Conservation (phyloP, 1,140 invertebrate species). For the Holotrichia oblita region DNA sequence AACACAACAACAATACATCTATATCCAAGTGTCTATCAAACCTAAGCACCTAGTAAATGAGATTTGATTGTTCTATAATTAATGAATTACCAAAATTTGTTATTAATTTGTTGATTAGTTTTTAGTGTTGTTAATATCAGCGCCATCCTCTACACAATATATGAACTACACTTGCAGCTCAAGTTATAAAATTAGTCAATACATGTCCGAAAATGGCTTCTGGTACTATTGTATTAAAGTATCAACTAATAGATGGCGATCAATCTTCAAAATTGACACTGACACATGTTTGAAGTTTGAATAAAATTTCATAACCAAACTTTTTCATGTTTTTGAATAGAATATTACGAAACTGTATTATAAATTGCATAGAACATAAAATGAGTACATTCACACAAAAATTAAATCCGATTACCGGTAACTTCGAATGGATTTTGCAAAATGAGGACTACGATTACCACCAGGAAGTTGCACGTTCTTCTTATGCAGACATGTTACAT, state of each 20-base stretch:
- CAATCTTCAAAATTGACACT: background rate
- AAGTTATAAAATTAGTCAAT: no score
- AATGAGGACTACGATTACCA: slow-evolving; percentile 90
- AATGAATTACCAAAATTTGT: no score
- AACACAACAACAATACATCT: no score
- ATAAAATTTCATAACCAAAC: slow-evolving; percentile 23
- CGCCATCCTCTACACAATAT: no score
- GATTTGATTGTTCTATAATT: no score
- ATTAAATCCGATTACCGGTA: slow-evolving; percentile 82
- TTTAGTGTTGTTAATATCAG: no score
- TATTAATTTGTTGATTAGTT: no score
- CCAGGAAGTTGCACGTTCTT: slow-evolving; percentile 92
- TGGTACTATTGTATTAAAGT: no score
- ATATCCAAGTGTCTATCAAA: no score
- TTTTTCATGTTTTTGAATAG: slow-evolving; percentile 23
- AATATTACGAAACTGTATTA: background rate
- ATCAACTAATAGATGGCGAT: background rate
- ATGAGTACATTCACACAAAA: slow-evolving; percentile 81
- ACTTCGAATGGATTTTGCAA: slow-evolving; percentile 81
- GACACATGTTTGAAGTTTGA: background rate
- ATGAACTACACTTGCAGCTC: no score
- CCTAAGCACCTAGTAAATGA: no score
- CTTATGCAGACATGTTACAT: slow-evolving; percentile 97
- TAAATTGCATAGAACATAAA: slow-evolving; percentile 52
- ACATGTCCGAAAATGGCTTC: no score